phyloP scores from a whole-genome alignment of 2,888 invertebrate species.

The Blera fallax region DNA sequence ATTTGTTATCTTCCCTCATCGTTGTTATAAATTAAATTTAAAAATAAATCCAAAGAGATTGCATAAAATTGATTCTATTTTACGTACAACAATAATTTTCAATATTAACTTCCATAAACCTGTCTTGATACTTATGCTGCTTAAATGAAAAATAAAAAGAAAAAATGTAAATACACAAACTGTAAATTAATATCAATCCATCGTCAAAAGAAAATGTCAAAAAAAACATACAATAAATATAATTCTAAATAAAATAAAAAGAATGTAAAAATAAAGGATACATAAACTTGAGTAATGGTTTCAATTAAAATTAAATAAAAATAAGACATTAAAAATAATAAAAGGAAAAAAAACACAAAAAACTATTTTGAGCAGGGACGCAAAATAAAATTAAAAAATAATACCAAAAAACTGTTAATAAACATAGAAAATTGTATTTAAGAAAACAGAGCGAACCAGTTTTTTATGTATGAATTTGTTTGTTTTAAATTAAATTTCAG shows the following conservation, averaged over 20 bases:
- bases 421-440: constrained; percentile 49
- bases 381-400: constrained; percentile 69
- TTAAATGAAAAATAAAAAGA: constrained; percentile 29
- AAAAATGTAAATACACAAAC: constrained; percentile 54
- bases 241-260: constrained; percentile 73
- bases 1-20: background rate
- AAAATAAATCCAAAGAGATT: constrained; percentile 32
- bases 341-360: constrained; percentile 37
- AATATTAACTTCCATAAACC: constrained; percentile 40
- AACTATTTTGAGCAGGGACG: constrained; percentile 74
- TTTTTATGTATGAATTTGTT: background rate
- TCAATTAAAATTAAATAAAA: constrained; percentile 68
- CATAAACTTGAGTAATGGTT: constrained; percentile 69
- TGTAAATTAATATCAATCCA: constrained; percentile 56
- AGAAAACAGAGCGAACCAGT: background rate
- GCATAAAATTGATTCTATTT: constrained; percentile 51
- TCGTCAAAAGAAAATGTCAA: constrained; percentile 25
- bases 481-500: background rate
- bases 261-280: constrained; percentile 61
- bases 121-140: constrained; percentile 54
- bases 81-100: constrained; percentile 1
- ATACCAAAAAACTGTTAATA: constrained; percentile 35
- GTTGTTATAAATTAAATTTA: background rate
- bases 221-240: constrained; percentile 67
- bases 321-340: constrained; percentile 61